Conservation (phyloP, 2,888 invertebrate species). For the Alviniconcha strummeri region DNA sequence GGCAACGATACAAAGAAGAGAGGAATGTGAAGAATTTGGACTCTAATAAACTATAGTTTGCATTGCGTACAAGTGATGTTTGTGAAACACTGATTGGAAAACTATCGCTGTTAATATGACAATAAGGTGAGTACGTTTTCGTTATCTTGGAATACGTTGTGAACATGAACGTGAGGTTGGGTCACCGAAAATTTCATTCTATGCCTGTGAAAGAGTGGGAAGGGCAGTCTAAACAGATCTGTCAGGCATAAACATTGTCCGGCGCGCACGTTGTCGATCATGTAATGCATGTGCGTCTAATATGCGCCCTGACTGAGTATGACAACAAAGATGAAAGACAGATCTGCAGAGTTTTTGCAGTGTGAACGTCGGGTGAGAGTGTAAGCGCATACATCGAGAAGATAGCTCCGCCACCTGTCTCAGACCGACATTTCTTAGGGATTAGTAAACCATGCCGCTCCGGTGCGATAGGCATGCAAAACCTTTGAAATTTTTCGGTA, state of each 20-base stretch:
- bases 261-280: neutral
- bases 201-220: neutral
- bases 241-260: slow-evolving; percentile 8
- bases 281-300: too few relatives aligned
- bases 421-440: too few relatives aligned
- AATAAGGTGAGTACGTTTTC: neutral
- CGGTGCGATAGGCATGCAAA: too few relatives aligned
- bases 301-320: too few relatives aligned
- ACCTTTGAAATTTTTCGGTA: too few relatives aligned
- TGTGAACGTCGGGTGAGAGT: too few relatives aligned
- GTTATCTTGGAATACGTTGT: neutral
- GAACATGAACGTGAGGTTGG: neutral
- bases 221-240: slow-evolving; percentile 9
- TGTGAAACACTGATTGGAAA: slow-evolving; percentile 23
- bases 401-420: too few relatives aligned
- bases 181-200: too few relatives aligned
- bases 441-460: too few relatives aligned
- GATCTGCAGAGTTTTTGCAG: too few relatives aligned
- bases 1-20: slow-evolving; percentile 56
- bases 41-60: slow-evolving; percentile 35
- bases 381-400: too few relatives aligned
- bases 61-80: slow-evolving; percentile 26
- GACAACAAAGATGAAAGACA: too few relatives aligned
- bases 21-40: slow-evolving; percentile 66
- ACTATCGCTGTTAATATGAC: slow-evolving; percentile 1